Conservation (phyloP, 2,113 vertebrate genomes). For the Atrichornis clamosus region DNA sequence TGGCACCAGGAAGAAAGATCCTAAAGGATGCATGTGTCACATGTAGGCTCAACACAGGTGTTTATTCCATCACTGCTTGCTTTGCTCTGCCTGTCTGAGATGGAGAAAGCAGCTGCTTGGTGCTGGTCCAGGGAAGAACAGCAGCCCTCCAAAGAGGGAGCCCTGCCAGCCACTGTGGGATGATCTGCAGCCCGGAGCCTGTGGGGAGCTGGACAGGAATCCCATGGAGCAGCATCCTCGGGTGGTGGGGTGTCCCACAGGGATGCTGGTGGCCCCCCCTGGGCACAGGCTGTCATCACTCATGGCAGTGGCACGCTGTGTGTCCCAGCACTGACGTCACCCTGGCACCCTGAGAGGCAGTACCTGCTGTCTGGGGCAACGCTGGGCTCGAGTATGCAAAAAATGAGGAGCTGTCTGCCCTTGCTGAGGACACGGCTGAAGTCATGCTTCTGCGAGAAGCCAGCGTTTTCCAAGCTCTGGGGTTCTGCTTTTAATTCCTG, state of each 20-base stretch:
- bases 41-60: background rate
- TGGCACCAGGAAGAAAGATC: background rate
- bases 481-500: background rate
- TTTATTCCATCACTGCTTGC: background rate
- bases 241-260: background rate
- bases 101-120: background rate
- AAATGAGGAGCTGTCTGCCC: background rate
- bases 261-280: background rate
- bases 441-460: background rate
- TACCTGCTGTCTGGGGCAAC: background rate
- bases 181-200: background rate
- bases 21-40: background rate
- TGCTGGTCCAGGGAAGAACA: background rate
- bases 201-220: fast-evolving
- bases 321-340: background rate
- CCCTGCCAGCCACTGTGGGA: background rate
- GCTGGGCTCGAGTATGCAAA: background rate
- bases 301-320: background rate
- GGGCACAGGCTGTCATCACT: background rate
- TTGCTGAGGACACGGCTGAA: background rate
- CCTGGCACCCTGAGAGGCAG: background rate
- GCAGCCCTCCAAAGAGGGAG: background rate
- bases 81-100: background rate
- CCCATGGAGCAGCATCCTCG: fast-evolving
- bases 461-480: background rate